These are phyloP conservation scores for Ceyx margarethae DNA, from an alignment of 2,113 vertebrate genomes.

Conservation along the genomic window DNA sequence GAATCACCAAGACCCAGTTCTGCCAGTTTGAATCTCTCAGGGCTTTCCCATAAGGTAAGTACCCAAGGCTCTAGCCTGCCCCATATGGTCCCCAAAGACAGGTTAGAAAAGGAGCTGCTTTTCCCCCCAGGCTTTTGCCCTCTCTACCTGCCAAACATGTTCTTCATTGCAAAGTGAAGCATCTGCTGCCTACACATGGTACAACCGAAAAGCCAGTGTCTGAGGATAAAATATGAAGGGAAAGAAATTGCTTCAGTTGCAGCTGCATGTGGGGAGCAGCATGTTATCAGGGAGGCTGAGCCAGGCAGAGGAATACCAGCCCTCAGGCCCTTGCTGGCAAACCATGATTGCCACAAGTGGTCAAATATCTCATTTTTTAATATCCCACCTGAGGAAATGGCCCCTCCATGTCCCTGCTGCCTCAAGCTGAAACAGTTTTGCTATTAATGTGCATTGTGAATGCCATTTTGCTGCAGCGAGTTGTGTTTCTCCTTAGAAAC, in stretches of 20 bases:
- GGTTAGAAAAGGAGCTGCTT: neutral
- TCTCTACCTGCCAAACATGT: neutral
- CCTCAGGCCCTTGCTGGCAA: neutral
- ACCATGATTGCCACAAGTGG: neutral
- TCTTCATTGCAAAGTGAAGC: neutral
- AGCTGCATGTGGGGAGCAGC: neutral
- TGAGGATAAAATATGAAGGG: neutral
- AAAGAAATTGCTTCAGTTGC: neutral
- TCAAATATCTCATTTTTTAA: neutral
- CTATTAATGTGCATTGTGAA: neutral
- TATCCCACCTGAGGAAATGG: neutral
- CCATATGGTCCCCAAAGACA: neutral
- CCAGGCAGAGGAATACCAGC: neutral
- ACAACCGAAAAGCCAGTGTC: neutral
- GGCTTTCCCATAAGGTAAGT: neutral
- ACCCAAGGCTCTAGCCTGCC: too few species aligned
- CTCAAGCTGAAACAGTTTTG: neutral
- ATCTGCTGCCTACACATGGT: neutral
- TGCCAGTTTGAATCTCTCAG: rapidly evolving
- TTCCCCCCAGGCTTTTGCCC: neutral
- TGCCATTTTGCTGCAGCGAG: neutral
- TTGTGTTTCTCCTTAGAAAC: neutral
- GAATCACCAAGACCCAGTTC: neutral
- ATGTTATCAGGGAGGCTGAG: neutral
- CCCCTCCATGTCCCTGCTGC: neutral